Evolutionary conservation across 2,888 invertebrate species (phyloP), one percentile per base, ranked within the genome.

Genomic region (Adineta ricciae): DNA sequence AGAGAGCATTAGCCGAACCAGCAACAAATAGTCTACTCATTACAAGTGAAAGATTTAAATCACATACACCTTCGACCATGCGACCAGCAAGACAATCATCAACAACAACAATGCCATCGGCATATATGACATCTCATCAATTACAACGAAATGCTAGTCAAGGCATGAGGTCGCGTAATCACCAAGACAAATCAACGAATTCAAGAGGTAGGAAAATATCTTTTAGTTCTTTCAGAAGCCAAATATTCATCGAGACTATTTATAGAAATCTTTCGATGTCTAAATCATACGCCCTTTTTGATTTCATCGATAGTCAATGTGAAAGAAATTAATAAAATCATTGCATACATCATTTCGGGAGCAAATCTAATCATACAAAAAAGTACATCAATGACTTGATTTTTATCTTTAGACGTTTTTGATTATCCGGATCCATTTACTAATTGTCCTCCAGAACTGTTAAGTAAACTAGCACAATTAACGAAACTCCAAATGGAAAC

Each of bases 361-460:
- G 1, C 8, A 0, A 27, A 27, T 14, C 46, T 46, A 27, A 8
- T 11, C 27, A 52, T 1, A n/a, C 27, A 11, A 14, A n/a, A n/a
- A 27, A 46, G n/a, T 56, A 56, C 2, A 14, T 14, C 3, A 1
- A 2, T 27, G n/a, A 27, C 27, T 27, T 73, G 36, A 2, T 41
- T n/a, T n/a, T 78, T 78, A 9, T n/a, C 9, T 78, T 41, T 41
- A 78, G 78, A 78, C 14, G 2, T 41, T 24, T 78, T 24, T n/a
- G 78, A 78, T n/a, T 78, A 78, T 78, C 78, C 78, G 21, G 78
- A 78, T 78, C 78, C 78, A n/a, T 78, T 41, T 14, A 41, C 38
- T n/a, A 78, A 41, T 78, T 78, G 78, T 78, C 78, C 78, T n/a
- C 24, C 38, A n/a, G 78, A 78, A 3, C 3, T 78, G 2, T 41